These are phyloP conservation scores for Drosophila pectinifera DNA, from an alignment of 1,140 invertebrate species.

Conservation along the genomic window DNA sequence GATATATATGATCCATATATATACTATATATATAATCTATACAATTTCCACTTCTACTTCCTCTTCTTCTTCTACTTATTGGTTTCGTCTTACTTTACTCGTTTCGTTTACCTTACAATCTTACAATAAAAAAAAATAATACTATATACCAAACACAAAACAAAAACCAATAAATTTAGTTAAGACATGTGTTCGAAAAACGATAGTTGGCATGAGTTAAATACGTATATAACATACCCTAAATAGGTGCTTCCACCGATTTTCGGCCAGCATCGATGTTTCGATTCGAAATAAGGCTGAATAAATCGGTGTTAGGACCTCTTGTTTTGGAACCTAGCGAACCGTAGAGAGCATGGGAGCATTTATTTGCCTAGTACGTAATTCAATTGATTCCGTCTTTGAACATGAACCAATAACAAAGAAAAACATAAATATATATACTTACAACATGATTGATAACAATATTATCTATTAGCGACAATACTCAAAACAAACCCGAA, in stretches of 20 bases:
- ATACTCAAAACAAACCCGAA: constrained; percentile 28
- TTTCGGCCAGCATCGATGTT: constrained; percentile 1
- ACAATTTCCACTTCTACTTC: constrained; percentile 54
- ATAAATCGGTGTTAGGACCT: constrained; percentile 16
- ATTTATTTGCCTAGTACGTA: constrained; percentile 44
- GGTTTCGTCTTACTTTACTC: constrained; percentile 42
- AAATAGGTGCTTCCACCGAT: constrained; percentile 12
- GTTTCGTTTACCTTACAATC: constrained; percentile 27
- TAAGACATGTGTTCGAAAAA: constrained; percentile 33
- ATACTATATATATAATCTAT: constrained; percentile 46
- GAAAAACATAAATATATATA: constrained; percentile 7
- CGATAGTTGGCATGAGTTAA: constrained; percentile 48
- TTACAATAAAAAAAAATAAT: constrained; percentile 3
- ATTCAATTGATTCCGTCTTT: constrained; percentile 41
- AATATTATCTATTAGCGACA: constrained; percentile 41
- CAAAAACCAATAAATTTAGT: constrained; percentile 28
- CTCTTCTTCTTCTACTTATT: constrained; percentile 49
- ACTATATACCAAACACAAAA: constrained; percentile 17
- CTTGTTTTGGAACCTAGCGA: constrained; percentile 31
- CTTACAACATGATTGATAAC: constrained; percentile 31
- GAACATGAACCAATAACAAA: constrained; percentile 17
- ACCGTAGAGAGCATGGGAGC: constrained; percentile 50
- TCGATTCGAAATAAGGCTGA: background rate
- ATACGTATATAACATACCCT: constrained; percentile 14
- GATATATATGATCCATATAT: constrained; percentile 37